Evolutionary conservation across 2,888 invertebrate genomes (phyloP), one percentile per base, ranked within the genome.

Genomic region (Theodoxus fluviatilis): DNA sequence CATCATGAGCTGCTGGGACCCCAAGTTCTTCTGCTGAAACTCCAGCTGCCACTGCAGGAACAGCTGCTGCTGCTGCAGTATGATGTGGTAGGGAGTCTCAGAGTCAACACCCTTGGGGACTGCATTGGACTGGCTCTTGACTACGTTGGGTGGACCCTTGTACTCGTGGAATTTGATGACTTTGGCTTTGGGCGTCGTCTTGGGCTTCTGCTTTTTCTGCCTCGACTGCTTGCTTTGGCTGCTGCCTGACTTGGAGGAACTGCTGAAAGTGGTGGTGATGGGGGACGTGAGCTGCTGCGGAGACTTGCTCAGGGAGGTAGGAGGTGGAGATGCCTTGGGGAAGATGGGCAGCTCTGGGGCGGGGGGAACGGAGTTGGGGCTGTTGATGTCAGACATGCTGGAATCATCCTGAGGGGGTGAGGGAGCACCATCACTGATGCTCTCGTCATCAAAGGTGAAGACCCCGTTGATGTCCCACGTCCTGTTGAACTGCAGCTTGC

Each of bases 81-180:
- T 71, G 31, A 82, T 78, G 73, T 83, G 80, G 71, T 84, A 84
- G n/a, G 83, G 81, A 4, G 82, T 83, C 59, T 78, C 79, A n/a
- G 47, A 18, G 63, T 69, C 64, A 9, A 49, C 37, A 55, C 49
- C 43, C 43, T 55, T 64, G 25, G 67, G 12, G 37, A 68, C 61
- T 67, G 73, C 25, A 70, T 67, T 65, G 38, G 73, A 71, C 63
- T 81, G 80, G 72, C 73, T 85, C 84, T 94, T 94, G 80, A 94
- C 94, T 25, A 95, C 94, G 88, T 92, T 94, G 75, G 96, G 95
- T 67, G 86, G 86, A 69, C 86, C 86, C 76, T 95, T 95, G 87
- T 95, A 95, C 88, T 98, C 98, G 88, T 98, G 97, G 88, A 98
- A 98, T 89, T 98, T 98, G 81, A 98, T 96, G 69, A 94, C 94